phyloP scores from a whole-genome alignment of 2,888 invertebrate species.

The Drosophila meridiana region DNA sequence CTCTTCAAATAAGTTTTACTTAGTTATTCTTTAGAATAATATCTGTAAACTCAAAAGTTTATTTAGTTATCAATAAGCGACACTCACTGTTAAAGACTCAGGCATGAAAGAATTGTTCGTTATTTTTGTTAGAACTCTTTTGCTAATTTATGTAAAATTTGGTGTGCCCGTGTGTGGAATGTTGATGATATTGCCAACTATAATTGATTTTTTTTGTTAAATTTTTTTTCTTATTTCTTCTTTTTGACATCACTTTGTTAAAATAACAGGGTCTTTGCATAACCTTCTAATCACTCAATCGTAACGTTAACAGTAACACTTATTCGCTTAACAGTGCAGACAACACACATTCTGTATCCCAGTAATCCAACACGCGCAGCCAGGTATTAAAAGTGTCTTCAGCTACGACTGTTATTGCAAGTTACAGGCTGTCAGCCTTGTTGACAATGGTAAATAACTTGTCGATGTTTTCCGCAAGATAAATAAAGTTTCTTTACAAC shows the following conservation, averaged over 20 bases:
- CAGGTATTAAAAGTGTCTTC: not conserved
- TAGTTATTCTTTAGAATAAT: not conserved
- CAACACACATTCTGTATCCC: not conserved
- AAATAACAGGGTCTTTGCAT: too few relatives aligned
- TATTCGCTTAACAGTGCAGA: not conserved
- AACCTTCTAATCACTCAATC: too few relatives aligned
- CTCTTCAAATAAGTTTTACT: not conserved
- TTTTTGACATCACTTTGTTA: too few relatives aligned
- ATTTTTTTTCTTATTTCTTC: too few relatives aligned
- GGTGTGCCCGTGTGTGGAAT: too few relatives aligned
- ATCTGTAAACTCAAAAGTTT: not conserved
- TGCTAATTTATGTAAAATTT: too few relatives aligned
- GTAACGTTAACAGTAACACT: not conserved
- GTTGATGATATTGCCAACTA: too few relatives aligned
- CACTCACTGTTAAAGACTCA: not conserved
- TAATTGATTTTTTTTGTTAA: too few relatives aligned
- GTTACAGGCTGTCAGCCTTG: conserved; percentile 17
- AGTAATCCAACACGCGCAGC: not conserved
- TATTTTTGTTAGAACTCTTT: too few relatives aligned
- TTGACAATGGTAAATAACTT: conserved; percentile 58
- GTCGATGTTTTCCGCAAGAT: conserved; percentile 33
- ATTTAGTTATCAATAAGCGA: not conserved
- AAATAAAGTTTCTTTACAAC: conserved; percentile 60
- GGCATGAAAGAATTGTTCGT: too few relatives aligned
- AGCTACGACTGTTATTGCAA: conserved; percentile 8